Evolutionary conservation across 2,113 vertebrate species (phyloP), one percentile per base, ranked within the genome.

Genomic region (Craseonycteris thonglongyai): DNA sequence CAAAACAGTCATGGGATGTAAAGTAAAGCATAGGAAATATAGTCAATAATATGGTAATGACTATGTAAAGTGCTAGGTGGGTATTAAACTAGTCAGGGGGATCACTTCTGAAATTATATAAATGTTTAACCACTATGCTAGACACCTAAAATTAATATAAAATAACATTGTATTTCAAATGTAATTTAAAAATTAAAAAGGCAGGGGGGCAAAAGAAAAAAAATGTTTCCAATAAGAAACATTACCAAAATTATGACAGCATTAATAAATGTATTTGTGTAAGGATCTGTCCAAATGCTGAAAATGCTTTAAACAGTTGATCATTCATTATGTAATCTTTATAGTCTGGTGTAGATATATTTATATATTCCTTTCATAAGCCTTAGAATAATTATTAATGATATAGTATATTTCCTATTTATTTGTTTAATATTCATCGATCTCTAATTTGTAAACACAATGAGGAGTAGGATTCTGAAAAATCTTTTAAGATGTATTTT

Each of bases 271-370:
- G 12, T 83, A 16, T 18, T 18, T 80, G 59, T 58, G 24, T 78
- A 61, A 76, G 74, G 82, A 93, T 94, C 89, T 97, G 86, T 94
- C 96, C 92, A 96, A 96, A 92, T 96, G 85, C 86, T 96, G 95
- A 96, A 96, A 92, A 71, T 75, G 90, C 45, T 93, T 90, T 19
- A 45, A 74, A 40, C 3, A 42, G 24, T 94, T 84, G 72, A 81
- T 81, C 15, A 22, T 59, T 56, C 51, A 21, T 61, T 47, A 45
- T 58, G 11, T 79, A 82, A 38, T 83, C n/a, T 47, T 72, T 42
- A 68, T 19, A 76, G 24, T 30, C 35, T 71, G 22, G 4, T 71
- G 0, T 81, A 88, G 33, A 3, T 69, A 24, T 30, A 42, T 74
- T 6, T 74, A 61, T 63, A 63, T 66, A 56, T 94, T 92, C 71